Base-by-base conservation (phyloP, 2,888 invertebrate genomes). In the Tipula helvola region DNA sequence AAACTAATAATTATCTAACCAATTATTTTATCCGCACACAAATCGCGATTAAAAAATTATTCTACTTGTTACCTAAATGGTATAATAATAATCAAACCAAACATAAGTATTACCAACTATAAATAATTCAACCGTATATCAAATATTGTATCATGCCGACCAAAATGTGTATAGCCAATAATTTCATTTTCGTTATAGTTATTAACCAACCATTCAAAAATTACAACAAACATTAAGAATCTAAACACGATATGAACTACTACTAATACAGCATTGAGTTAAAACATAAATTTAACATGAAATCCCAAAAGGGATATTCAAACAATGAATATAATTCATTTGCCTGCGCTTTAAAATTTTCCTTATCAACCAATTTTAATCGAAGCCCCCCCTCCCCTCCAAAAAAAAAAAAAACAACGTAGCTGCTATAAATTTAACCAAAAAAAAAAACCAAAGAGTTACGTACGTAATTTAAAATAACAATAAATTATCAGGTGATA, bases 401-500 rank as follows among this genome's bases (percentile, higher is more conserved):
- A 2, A 28, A 18, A 71, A 71, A 71, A 71, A 52, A 52, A 7
- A 28, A 52, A 16, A 52, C 52, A 52, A 52, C 16, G 52, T 52
- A 52, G 16, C 52, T 52, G 52, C 52, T 52, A 52, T 52, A 52
- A 16, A 44, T 44, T 3, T 0, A 52, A 12, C 4, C 5, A 16
- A 5, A 16, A 52, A 52, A 44, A 16, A 16, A 52, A 52, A 16
- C 8, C 5, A 52, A 44, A 12, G 44, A 52, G 18, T 52, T 52
- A 52, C 52, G 52, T 52, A 52, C 10, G 28, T 71, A 71, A 71
- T 71, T 71, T 18, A 71, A 71, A 71, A 71, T 71, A 71, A 28
- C 71, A 71, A 71, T 71, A 71, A 71, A 71, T 71, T 71, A 71
- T 71, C 71, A 71, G 71, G 71, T 71, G 71, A 71, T 71, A 71